Evolutionary conservation across 2,797 vertebrate species (phyloP), one percentile per base, ranked within the genome.

Genomic region (Aphelocoma californica): DNA sequence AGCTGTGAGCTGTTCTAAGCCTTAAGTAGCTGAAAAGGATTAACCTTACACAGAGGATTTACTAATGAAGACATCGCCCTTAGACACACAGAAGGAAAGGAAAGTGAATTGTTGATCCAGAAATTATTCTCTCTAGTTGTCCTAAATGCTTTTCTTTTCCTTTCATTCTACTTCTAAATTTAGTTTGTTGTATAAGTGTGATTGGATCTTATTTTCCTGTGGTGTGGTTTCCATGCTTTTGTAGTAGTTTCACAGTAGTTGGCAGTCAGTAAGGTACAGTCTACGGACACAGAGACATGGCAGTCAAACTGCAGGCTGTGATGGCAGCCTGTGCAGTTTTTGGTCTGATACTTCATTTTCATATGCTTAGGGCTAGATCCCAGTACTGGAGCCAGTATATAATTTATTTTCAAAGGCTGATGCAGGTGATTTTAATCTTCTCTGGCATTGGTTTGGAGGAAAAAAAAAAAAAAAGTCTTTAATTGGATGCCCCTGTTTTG

Each of bases 11-110:
- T 92, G 50, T 92, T 97, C 87, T 96, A 93, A 93, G 89, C 86
- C 58, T 31, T 91, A 96, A 96, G 87, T 84, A 94, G 87, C 85
- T 96, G 92, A 96, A 96, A 91, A 70, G 94, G 96, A 97, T 97
- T 97, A 97, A 94, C 83, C 92, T 91, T 79, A 75, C 90, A 81
- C 83, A 93, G 86, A 95, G 88, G 93, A 96, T 91, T 97, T 97
- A 75, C 92, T 96, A 93, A 97, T 97, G 69, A 96, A 97, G 96
- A 96, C 66, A 92, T 96, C 4, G 0, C 26, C 20, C 47, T 91
- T 74, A 81, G 42, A 58, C 69, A 81, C 47, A 45, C 47, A 65
- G 58, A 88, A 75, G 50, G 40, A 92, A 87, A 83, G 50, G 51
- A 90, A 90, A 73, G 69, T 58, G 72, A 90, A 65, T 47, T 87